phyloP scores from a whole-genome alignment of 30 jellyfish, hydroid and myxozoan species.

The Morbakka virulenta region DNA sequence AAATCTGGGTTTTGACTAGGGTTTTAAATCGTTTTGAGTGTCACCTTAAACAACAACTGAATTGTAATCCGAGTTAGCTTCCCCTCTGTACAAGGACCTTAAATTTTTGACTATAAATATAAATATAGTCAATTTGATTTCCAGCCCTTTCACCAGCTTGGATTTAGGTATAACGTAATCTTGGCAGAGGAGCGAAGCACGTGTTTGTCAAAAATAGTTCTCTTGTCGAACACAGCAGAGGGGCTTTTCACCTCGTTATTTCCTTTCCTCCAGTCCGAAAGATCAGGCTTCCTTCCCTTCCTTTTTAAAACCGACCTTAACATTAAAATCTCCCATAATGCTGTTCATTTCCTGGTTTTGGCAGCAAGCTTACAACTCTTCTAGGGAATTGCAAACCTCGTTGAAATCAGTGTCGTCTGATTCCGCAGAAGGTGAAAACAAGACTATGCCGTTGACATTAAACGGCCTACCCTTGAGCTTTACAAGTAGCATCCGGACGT shows the following conservation, averaged over 20 bases:
- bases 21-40: not conserved
- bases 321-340: conserved; percentile 24
- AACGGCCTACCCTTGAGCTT: too few species aligned
- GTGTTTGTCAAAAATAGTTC: not conserved
- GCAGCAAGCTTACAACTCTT: too few species aligned
- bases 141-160: not conserved
- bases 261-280: conserved; percentile 3
- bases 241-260: not conserved
- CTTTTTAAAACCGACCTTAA: not conserved
- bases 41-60: conserved; percentile 8
- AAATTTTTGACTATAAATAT: not conserved
- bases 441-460: too few species aligned
- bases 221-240: not conserved
- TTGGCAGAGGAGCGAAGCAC: conserved; percentile 1
- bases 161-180: not conserved
- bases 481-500: too few species aligned
- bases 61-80: conserved; percentile 6
- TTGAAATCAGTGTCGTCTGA: too few species aligned
- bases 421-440: too few species aligned
- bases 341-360: too few species aligned
- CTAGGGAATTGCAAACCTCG: too few species aligned
- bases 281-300: not conserved
- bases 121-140: not conserved
- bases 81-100: conserved; percentile 6
- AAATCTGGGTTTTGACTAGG: too few species aligned